Conservation (phyloP, 2,888 invertebrate species). For the Ophion ventricosus region DNA sequence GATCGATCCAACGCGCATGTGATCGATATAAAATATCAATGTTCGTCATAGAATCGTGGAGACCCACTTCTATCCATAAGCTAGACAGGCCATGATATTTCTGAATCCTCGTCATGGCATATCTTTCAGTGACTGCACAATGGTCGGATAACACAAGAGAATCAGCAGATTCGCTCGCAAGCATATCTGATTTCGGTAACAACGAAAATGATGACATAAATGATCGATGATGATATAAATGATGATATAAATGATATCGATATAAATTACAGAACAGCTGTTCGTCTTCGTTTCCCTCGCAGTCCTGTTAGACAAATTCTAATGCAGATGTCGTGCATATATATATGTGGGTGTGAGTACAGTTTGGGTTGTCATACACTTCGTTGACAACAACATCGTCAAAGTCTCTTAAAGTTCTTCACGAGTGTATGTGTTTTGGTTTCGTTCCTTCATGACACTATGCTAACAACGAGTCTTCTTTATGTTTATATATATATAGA, state of each 20-base stretch:
- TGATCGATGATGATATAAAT: conserved; percentile 65
- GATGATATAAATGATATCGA: conserved; percentile 65
- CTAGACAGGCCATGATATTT: too few relatives aligned
- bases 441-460: background rate
- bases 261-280: conserved; percentile 16
- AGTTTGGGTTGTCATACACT: background rate
- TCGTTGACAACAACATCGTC: background rate
- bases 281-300: background rate
- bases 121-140: conserved; percentile 57
- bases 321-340: background rate
- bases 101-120: too few relatives aligned
- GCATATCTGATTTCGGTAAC: conserved; percentile 75
- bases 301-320: background rate
- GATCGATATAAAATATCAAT: too few relatives aligned
- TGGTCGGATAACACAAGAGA: conserved; percentile 56
- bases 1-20: too few relatives aligned
- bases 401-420: conserved; percentile 6
- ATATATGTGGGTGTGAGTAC: background rate
- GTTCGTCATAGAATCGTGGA: too few relatives aligned
- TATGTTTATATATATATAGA: background rate
- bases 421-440: background rate
- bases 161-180: conserved; percentile 59
- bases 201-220: conserved; percentile 71
- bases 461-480: background rate
- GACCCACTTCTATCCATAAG: too few relatives aligned